Base-by-base conservation (phyloP, 2,113 vertebrate genomes). In the Nicator chloris region DNA sequence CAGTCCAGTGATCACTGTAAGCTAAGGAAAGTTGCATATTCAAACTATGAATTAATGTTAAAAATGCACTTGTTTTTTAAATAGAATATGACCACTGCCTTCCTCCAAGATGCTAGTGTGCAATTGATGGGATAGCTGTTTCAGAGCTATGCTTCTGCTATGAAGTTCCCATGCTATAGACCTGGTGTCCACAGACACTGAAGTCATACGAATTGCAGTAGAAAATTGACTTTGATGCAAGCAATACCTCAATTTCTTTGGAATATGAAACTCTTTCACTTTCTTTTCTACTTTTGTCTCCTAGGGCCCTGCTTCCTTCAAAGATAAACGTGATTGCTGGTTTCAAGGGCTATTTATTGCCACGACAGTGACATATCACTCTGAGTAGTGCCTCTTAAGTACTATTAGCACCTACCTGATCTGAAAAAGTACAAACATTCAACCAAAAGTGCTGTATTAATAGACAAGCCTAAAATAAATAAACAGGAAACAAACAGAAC, bases 401-500 rank as follows among this genome's bases (percentile, higher is more conserved):
- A 40, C 57, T 75, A 63, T 88, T 95, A 93, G 65, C 95, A 92
- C 20, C 16, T 64, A 86, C 73, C 69, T 88, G 94, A 93, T 82
- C 61, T 88, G 84, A 91, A 91, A 91, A 90, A 45, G 66, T 63
- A 69, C 82, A 95, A 95, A 93, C 84, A 63, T 84, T 65, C 72
- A 86, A 91, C 77, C 37, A 91, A 86, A 92, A 86, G 47, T 33
- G 51, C 56, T 68, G 65, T 88, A 89, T 95, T 97, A 95, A 83
- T 75, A 73, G 76, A 87, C n/a, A 85, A 76, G 70, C 50, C 79
- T 92, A 93, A 97, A 97, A 85, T 79, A 96, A 89, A 92, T 44
- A 95, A 96, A 93, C 83, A 94, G 83, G 92, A 97, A 94, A 82
- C 53, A 92, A 94, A 95, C 20, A 64, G 60, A 92, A 90, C 78